Evolutionary conservation across 2,797 vertebrate genomes (phyloP).

Genomic region (Orestias chungarensis): DNA sequence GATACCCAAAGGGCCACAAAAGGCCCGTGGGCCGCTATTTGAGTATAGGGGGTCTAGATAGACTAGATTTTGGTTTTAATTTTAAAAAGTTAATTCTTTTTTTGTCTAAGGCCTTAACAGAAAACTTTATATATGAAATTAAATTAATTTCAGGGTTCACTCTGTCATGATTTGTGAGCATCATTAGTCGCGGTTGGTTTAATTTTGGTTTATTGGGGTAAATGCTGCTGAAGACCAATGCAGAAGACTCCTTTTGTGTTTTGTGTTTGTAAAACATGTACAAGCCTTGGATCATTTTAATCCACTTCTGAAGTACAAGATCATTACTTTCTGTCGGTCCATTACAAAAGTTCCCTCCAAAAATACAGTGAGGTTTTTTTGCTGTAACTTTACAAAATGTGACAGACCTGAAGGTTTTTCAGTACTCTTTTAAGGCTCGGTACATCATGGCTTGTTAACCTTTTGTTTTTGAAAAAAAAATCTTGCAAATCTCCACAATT

Average conservation of each 20-base stretch:
- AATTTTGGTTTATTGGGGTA: not conserved
- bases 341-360: not conserved
- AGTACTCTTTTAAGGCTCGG: not conserved
- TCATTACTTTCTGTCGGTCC: not conserved
- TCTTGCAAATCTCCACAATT: not conserved
- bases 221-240: not conserved
- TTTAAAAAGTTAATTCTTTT: not conserved
- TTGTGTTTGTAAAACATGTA: not conserved
- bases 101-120: not conserved
- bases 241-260: not conserved
- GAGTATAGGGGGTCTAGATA: too few relatives aligned
- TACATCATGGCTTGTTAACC: too few relatives aligned
- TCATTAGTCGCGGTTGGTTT: not conserved
- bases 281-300: not conserved
- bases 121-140: not conserved
- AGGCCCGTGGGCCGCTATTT: too few relatives aligned
- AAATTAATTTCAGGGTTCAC: not conserved
- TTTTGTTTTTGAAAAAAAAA: too few relatives aligned
- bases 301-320: too few relatives aligned
- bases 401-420: not conserved
- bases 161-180: not conserved
- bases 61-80: too few relatives aligned
- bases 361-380: not conserved
- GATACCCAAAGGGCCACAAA: too few relatives aligned
- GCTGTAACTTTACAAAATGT: not conserved